Base-by-base conservation (phyloP, 53 echinoderm and acorn worm species). In the Astropecten irregularis region DNA sequence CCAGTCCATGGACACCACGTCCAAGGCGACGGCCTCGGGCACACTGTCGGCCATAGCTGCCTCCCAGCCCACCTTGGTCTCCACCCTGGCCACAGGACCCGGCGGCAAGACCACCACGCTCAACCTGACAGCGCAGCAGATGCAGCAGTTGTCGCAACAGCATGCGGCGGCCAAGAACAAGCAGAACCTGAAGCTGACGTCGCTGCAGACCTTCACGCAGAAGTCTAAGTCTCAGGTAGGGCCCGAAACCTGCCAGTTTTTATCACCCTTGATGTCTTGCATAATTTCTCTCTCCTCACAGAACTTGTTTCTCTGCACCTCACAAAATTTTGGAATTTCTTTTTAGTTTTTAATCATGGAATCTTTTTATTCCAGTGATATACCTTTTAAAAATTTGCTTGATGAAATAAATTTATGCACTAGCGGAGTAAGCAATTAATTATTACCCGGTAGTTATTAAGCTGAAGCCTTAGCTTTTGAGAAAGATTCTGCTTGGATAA, bases 111-210 rank as follows among this genome's bases (percentile, higher is more conserved):
- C 86, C 14, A 30, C 69, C 7, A 87, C 87, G 9, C 31, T 87
- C 25, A 85, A 73, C 85, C 32, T 85, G 44, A 79, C 87, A 13
- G 37, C 66, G 42, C 81, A 87, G 81, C 87, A 87, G 69, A 33
- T 87, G 16, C 68, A 79, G 70, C 79, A 87, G 61, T 21, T 87
- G 30, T 42, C 33, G 59, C 66, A 79, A 42, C 65, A 72, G 38
- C 81, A 81, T 34, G 39, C n/a, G 20, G 66, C 79, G 21, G 69
- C 57, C 18, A 69, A 59, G 68, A 44, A 16, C 46, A 68, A 68
- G 27, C 49, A 39, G 53, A 36, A 73, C n/a, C n/a, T 82, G 49
- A 65, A 76, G 76, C 13, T 68, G 14, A 15, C 50, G 9, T 70
- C 54, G 81, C 48, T 81, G 70, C 79, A 54, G 25, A 49, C 62